Evolutionary conservation across 2,113 vertebrate species (phyloP), one percentile per base, ranked within the genome.

Genomic region (Nibea albiflora): DNA sequence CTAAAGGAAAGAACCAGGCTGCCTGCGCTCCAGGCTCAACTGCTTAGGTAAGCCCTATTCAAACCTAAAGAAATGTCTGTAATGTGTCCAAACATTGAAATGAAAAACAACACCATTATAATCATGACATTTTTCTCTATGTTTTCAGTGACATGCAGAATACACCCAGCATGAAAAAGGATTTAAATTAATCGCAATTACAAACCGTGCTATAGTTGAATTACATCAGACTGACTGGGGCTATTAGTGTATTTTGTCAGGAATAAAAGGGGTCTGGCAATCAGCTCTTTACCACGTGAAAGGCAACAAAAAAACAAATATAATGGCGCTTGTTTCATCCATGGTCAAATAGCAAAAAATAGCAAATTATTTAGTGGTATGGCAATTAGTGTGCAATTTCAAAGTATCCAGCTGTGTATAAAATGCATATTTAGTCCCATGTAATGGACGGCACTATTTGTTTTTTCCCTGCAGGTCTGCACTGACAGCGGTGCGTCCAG

Each of bases 401-500:
- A 42, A 50, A 22, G 58, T 50, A 35, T 22, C 20, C 28, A n/a
- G 35, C 35, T 31, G 52, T 54, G n/a, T 39, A 20, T 67, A 19
- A 67, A 74, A 15, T 67, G 19, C 3, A 46, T 1, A 39, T 26
- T 42, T n/a, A 69, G 46, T 61, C 78, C 61, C 22, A 71, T 60
- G 17, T 58, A 57, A 65, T 61, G 11, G 86, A 58, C 44, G 67
- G 20, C 26, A 26, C 7, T 60, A 63, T 75, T 47, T 83, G 77
- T 78, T 26, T 53, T 4, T 14, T 52, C 28, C 52, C 26, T 82
- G 14, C 92, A 99, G 98, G 88, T 98, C 98, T 83, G 98, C 96
- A 4, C 47, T 99, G 83, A 92, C 94, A 79, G 95, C 96, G 0
- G 92, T 98, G 61, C 95, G 96, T 81, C 98, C 97, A 47, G 97